A percentile compares a stretch with the other conserved stretches of the same genome.
Evolutionary conservation across 2,888 invertebrate species (phyloP).

Genomic region (Adelognathus sp.): DNA sequence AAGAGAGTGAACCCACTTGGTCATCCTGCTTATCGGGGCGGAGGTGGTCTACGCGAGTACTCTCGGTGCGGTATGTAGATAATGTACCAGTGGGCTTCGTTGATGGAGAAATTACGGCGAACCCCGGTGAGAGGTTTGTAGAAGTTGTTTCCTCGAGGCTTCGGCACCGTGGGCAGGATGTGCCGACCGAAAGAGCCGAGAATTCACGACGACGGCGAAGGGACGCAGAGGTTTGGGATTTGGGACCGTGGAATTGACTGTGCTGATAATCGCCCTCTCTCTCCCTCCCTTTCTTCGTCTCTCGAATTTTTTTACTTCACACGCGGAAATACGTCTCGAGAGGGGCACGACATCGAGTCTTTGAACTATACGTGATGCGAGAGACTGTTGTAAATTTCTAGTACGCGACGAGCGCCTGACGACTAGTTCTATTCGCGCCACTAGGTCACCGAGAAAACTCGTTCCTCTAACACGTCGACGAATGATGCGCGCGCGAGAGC

Average conservation of each 20-base stretch:
- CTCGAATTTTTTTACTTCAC: too few relatives aligned
- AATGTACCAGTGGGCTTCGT: conserved; percentile 48
- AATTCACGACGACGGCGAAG: background rate
- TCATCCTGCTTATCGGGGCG: conserved; percentile 21
- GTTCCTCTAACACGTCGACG: conserved; percentile 56
- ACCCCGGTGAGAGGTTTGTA: conserved; percentile 46
- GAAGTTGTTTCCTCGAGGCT: conserved; percentile 46
- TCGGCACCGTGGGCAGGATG: conserved; percentile 20
- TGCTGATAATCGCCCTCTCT: background rate
- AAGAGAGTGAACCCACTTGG: conserved; percentile 35
- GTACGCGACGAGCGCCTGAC: conserved; percentile 62
- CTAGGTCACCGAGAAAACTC: conserved; percentile 76
- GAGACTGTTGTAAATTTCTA: background rate
- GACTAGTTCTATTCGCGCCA: conserved; percentile 76
- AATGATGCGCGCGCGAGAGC: background rate
- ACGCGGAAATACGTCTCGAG: conserved; percentile 21
- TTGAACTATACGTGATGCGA: background rate
- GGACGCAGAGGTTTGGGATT: background rate
- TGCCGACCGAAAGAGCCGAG: background rate
- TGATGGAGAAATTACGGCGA: conserved; percentile 55
- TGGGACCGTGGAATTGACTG: background rate
- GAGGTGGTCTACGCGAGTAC: background rate
- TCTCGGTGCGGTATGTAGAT: background rate
- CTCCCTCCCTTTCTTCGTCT: background rate
- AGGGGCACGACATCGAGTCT: conserved; percentile 14